Base-by-base conservation (phyloP, 2,113 vertebrate genomes). In the Pipa parva region DNA sequence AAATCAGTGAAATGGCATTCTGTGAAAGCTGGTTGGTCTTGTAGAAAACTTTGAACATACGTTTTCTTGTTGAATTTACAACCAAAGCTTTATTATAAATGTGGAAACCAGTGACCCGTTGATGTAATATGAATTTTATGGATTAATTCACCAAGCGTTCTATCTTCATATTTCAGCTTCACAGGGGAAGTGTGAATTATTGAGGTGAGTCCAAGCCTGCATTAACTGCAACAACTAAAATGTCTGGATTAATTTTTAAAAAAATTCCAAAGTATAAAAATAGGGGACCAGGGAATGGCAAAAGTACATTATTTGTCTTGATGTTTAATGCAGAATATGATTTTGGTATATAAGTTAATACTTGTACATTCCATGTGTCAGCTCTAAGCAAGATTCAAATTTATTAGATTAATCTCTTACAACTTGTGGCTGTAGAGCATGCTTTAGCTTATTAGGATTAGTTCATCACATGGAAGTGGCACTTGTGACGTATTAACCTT, bases 161-260 rank as follows among this genome's bases (percentile, higher is more conserved):
- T 69, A 46, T 76, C 63, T 75, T 69, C 52, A 22, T 73, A 64
- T 72, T 66, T 66, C 59, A 46, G 52, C 17, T 0, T 80, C 75
- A 56, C 51, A 65, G 26, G 39, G 62, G 59, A 72, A 72, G 57
- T 36, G 57, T 1, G 56, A 71, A 63, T 42, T 67, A 69, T 66
- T 50, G 73, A 75, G 77, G 73, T 74, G 77, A 75, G 63, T n/a
- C 64, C 66, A 73, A 78, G 63, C 69, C 56, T 48, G 0, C 4
- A 64, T 27, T 67, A 60, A 46, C 62, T 39, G 52, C 46, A 60
- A 64, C 24, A n/a, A 62, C 20, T 2, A 70, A 7, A 20, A 59
- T 75, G 66, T 72, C 46, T 54, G 65, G 65, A 58, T 74, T 68
- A 12, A 9, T 72, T 70, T 48, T 52, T 58, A 55, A 39, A 58